Conservation (phyloP, 92 coral and sea anemone genomes). For the Palythoa heliodiscus region DNA sequence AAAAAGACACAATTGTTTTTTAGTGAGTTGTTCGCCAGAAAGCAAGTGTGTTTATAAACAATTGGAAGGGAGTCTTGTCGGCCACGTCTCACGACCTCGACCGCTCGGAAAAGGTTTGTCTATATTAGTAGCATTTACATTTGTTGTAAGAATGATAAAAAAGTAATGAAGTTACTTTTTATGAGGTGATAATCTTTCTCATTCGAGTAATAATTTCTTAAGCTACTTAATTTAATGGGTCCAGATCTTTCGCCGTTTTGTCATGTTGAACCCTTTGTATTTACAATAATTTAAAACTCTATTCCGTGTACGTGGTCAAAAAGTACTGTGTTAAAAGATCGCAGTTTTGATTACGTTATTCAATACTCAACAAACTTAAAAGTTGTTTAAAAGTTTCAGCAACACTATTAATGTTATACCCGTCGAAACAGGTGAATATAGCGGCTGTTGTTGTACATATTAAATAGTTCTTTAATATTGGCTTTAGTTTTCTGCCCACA, state of each 20-base stretch:
- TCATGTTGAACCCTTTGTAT: neutral
- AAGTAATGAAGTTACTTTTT: neutral
- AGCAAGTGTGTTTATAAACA: constrained; percentile 24
- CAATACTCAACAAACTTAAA: too few species aligned
- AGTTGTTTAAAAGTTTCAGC: too few species aligned
- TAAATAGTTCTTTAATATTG: too few species aligned
- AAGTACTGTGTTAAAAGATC: too few species aligned
- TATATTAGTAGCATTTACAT: neutral
- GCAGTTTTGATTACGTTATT: too few species aligned
- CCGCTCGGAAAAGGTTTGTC: constrained; percentile 15
- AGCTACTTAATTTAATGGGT: neutral
- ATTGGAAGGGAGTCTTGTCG: constrained; percentile 24
- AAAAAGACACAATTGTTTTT: constrained; percentile 19
- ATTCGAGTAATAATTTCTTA: neutral
- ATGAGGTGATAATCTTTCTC: neutral
- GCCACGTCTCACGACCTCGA: constrained; percentile 10
- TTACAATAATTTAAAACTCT: neutral
- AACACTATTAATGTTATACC: too few species aligned
- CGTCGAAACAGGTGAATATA: too few species aligned
- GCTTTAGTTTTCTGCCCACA: too few species aligned
- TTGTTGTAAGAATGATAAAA: neutral
- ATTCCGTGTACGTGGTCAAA: too few species aligned
- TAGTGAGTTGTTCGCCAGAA: constrained; percentile 33
- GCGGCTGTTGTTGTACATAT: too few species aligned
- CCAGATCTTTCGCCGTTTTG: neutral